Percentiles rank a stretch among this genome's conserved stretches.
These are phyloP conservation scores for Ophioninae sp. DNA, from an alignment of 2,888 invertebrate genomes.

Conservation along the genomic window DNA sequence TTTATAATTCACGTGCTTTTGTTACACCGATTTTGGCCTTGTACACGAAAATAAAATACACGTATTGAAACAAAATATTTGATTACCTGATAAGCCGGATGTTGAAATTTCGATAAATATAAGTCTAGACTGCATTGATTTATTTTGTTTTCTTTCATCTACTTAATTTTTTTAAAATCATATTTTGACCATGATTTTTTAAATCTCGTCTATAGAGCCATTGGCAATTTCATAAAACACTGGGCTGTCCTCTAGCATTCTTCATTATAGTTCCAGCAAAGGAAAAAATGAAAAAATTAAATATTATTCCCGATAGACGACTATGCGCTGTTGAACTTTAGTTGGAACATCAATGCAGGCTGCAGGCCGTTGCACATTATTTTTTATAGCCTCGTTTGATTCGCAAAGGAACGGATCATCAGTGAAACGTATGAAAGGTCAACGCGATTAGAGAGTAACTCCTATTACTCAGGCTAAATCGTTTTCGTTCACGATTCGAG, in stretches of 20 bases:
- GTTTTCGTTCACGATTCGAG: conserved; percentile 40
- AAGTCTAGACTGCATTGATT: too few species aligned
- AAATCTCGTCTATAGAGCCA: neutral
- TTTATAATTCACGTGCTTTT: too few species aligned
- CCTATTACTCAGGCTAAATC: conserved; percentile 53
- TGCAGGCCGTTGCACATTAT: conserved; percentile 1
- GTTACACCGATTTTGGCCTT: too few species aligned
- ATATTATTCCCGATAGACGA: neutral
- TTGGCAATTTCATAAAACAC: neutral
- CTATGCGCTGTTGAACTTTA: neutral
- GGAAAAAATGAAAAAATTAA: neutral
- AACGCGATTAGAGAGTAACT: conserved; percentile 56
- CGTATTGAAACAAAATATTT: too few species aligned
- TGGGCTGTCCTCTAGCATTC: neutral
- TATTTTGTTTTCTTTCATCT: too few species aligned
- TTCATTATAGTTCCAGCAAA: neutral
- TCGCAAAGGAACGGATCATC: conserved; percentile 48
- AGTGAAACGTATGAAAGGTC: conserved; percentile 51
- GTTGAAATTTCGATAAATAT: too few species aligned
- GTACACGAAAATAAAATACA: neutral
- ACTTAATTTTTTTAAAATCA: too few species aligned
- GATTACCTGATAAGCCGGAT: too few species aligned
- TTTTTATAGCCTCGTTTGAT: conserved; percentile 20
- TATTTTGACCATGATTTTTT: neutral
- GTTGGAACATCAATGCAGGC: neutral